Percentiles rank a stretch among this genome's conserved stretches.
Conservation (phyloP, 2,888 invertebrate species). For the Drosophila antonietae region DNA sequence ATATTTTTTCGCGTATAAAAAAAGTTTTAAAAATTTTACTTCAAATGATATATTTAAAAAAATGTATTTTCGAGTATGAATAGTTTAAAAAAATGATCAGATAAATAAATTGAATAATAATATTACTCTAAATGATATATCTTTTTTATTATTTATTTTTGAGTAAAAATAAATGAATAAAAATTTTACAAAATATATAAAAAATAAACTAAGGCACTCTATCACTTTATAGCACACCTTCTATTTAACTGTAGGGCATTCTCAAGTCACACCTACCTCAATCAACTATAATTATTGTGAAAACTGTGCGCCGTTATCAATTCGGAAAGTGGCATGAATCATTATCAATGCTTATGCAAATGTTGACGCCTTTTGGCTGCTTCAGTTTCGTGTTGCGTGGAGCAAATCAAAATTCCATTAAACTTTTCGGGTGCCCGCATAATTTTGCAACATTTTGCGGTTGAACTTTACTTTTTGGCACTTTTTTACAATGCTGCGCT, state of each 20-base stretch:
- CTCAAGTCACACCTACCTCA: background rate
- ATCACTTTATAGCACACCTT: too few species aligned
- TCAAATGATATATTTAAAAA: too few species aligned
- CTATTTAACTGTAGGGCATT: background rate
- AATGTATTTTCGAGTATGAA: too few species aligned
- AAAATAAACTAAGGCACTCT: too few species aligned
- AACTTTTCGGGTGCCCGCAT: slow-evolving; percentile 59
- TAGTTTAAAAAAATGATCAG: too few species aligned
- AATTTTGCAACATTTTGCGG: slow-evolving; percentile 70
- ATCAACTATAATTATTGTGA: background rate
- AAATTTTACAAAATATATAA: too few species aligned
- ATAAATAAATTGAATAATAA: too few species aligned
- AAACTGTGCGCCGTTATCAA: slow-evolving; percentile 24
- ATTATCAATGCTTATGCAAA: slow-evolving; percentile 39
- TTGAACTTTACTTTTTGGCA: slow-evolving; percentile 66
- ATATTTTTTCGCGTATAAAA: too few species aligned
- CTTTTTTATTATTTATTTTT: too few species aligned
- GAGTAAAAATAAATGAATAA: too few species aligned
- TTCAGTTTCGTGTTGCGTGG: slow-evolving; percentile 27
- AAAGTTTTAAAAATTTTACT: too few species aligned
- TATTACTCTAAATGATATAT: too few species aligned
- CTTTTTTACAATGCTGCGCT: slow-evolving; percentile 60
- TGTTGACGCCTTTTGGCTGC: slow-evolving; percentile 32
- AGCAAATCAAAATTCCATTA: slow-evolving; percentile 60
- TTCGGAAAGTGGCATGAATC: slow-evolving; percentile 38